Evolutionary conservation across 2,113 vertebrate species (phyloP).

Genomic region (Hydrochoerus hydrochaeris): DNA sequence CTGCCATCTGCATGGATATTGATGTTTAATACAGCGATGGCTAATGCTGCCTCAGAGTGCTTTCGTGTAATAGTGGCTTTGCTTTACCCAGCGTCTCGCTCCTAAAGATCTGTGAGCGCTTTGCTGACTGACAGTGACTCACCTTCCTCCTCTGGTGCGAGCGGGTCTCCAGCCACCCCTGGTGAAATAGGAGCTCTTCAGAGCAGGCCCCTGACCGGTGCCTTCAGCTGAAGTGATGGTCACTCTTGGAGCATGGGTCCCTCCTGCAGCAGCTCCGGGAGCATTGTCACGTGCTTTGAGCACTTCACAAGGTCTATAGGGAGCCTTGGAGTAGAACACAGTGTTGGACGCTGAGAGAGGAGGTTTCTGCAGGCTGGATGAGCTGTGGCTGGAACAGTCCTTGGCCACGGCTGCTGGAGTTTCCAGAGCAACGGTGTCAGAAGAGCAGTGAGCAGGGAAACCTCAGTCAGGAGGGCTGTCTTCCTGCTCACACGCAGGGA

Average conservation of each 20-base stretch:
- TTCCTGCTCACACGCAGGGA: not conserved
- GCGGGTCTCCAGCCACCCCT: constrained; percentile 21
- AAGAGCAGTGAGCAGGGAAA: not conserved
- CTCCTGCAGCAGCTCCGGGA: not conserved
- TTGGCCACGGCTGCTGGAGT: not conserved
- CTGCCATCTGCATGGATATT: constrained; percentile 76
- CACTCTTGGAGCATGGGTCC: not conserved
- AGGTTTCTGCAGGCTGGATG: not conserved
- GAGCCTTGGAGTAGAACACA: not conserved
- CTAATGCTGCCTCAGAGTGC: constrained; percentile 28
- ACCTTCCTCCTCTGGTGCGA: not conserved
- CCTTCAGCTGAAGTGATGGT: constrained; percentile 17
- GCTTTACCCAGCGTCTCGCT: constrained; percentile 38
- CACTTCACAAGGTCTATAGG: not conserved
- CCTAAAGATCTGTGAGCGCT: constrained; percentile 17
- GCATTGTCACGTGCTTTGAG: not conserved
- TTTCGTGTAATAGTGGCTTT: constrained; percentile 71
- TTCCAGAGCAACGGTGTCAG: constrained; percentile 16
- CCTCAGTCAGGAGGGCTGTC: not conserved
- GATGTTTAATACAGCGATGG: constrained; percentile 74
- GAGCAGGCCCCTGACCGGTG: not conserved
- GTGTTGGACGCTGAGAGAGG: not conserved
- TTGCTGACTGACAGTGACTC: not conserved
- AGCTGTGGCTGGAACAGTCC: not conserved
- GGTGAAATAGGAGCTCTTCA: constrained; percentile 49